These are phyloP conservation scores for human DNA, from an alignment of 2,113 vertebrate species.

Conservation along the genomic window DNA sequence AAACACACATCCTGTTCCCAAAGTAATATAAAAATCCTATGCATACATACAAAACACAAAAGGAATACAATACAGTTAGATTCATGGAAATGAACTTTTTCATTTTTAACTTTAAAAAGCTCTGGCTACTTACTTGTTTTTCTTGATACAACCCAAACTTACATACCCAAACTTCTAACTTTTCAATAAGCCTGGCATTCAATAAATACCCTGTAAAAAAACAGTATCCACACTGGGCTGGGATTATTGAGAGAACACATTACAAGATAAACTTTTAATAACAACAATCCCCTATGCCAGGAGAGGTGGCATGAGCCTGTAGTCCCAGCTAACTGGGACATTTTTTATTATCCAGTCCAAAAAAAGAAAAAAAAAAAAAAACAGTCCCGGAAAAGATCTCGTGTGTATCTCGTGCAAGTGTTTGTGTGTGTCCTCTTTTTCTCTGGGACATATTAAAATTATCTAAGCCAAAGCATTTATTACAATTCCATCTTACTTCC, in stretches of 20 bases:
- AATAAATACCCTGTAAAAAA: background rate
- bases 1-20: conserved; percentile 68
- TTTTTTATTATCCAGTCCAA: no score
- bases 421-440: background rate
- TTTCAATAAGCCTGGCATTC: background rate
- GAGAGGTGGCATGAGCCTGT: no score
- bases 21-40: conserved; percentile 87
- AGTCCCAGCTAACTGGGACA: no score
- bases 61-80: conserved; percentile 3
- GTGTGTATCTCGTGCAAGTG: no score
- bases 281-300: background rate
- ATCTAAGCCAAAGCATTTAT: background rate
- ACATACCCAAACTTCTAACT: background rate
- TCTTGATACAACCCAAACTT: background rate
- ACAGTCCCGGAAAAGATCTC: background rate
- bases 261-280: conserved; percentile 7
- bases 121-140: background rate
- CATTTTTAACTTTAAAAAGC: background rate
- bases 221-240: background rate
- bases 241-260: background rate
- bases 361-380: no score
- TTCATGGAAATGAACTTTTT: background rate
- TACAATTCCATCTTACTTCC: background rate
- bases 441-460: background rate
- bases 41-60: background rate